These are phyloP conservation scores for Suricata suricatta DNA, from an alignment of 2,113 vertebrate genomes.

Conservation along the genomic window DNA sequence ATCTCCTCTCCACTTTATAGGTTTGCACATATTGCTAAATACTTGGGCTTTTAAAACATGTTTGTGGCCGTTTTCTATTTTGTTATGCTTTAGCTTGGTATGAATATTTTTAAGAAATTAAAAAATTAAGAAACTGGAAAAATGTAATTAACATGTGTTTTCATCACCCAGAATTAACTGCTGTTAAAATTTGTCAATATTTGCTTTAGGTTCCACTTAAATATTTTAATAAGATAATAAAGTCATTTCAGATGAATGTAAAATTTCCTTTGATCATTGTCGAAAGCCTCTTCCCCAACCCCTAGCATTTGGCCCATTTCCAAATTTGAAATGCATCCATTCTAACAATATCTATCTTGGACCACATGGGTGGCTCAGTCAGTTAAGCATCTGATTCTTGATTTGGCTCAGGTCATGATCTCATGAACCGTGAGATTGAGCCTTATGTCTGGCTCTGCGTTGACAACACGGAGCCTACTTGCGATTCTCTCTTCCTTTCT, in stretches of 20 bases:
- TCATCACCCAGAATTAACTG: constrained; percentile 20
- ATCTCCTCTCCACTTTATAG: constrained; percentile 31
- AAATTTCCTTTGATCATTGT: not conserved
- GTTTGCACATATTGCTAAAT: constrained; percentile 60
- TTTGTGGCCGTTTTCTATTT: not conserved
- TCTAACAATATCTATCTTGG: not conserved
- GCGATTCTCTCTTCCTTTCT: too few relatives aligned
- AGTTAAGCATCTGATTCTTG: too few relatives aligned
- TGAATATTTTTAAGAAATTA: not conserved
- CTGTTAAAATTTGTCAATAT: not conserved
- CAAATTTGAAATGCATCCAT: not conserved
- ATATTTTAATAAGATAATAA: constrained; percentile 28
- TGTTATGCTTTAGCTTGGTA: not conserved
- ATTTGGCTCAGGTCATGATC: too few relatives aligned
- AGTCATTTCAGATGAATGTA: not conserved
- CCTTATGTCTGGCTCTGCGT: too few relatives aligned
- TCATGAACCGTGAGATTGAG: too few relatives aligned
- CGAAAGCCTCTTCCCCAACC: not conserved
- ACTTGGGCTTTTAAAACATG: constrained; percentile 22
- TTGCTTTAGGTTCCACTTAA: not conserved
- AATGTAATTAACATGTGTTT: not conserved
- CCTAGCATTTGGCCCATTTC: not conserved
- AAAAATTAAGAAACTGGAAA: not conserved
- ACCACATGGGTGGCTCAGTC: too few relatives aligned
- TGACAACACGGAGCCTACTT: too few relatives aligned